Percentiles rank a stretch among this genome's conserved stretches.
Evolutionary conservation across 2,888 invertebrate genomes (phyloP).

Genomic region (Callyntrura sp.): DNA sequence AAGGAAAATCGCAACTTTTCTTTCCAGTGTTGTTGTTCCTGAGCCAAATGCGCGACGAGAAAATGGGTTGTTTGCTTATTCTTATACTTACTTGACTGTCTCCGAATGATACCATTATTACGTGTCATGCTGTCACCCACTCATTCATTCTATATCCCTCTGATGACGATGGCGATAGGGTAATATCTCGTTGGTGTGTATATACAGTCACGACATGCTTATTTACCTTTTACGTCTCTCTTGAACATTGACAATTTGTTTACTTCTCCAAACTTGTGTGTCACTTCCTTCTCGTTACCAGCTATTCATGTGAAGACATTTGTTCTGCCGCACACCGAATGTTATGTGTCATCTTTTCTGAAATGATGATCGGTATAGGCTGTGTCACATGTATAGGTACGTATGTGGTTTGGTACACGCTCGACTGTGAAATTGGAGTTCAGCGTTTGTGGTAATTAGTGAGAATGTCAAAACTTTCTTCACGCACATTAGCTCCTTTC

Average conservation of each 20-base stretch:
- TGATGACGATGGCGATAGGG: slow-evolving; percentile 5
- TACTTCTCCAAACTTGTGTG: slow-evolving; percentile 33
- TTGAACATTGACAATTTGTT: slow-evolving; percentile 54
- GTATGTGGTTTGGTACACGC: slow-evolving; percentile 2
- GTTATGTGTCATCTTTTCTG: slow-evolving; percentile 1
- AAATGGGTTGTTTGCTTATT: slow-evolving; percentile 37
- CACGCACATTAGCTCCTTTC: not conserved
- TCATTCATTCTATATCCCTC: slow-evolving; percentile 45
- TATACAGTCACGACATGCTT: slow-evolving; percentile 30
- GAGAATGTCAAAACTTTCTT: slow-evolving; percentile 15
- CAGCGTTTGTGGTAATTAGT: slow-evolving; percentile 2
- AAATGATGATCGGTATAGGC: not conserved
- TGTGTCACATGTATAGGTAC: not conserved
- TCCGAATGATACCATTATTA: slow-evolving; percentile 50
- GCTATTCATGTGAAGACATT: slow-evolving; percentile 24
- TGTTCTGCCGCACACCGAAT: not conserved
- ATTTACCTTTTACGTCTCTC: slow-evolving; percentile 31
- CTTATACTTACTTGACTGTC: slow-evolving; percentile 36
- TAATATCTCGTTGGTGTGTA: slow-evolving; percentile 14
- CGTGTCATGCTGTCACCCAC: slow-evolving; percentile 48
- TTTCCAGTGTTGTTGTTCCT: slow-evolving; percentile 36
- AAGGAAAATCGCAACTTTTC: slow-evolving; percentile 33
- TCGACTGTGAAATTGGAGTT: slow-evolving; percentile 37
- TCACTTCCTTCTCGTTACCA: not conserved
- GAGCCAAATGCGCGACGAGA: slow-evolving; percentile 13